Evolutionary conservation across 2,888 invertebrate genomes (phyloP), one percentile per base, ranked within the genome.

Genomic region (Cerastis rubricosa): DNA sequence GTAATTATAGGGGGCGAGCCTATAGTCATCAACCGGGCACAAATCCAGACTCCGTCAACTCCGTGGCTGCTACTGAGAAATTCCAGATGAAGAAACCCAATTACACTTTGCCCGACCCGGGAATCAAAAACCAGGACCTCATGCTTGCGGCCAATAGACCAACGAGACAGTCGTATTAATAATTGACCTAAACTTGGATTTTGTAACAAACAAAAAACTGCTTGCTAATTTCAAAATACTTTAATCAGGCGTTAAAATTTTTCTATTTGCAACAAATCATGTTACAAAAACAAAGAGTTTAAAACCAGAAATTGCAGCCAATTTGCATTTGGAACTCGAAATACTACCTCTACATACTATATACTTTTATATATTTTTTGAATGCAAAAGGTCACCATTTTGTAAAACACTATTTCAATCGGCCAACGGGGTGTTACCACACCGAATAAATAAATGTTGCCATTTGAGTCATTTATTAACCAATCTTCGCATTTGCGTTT

Each of bases 381-480:
- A 17, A 35, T 43, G 43, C 4, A 17, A 45, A 11, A 59, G 29
- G 43, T 59, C 65, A 2, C 8, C 2, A 40, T 63, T 78, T 78
- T 63, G 51, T 51, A 70, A 70, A 77, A 63, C 22, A 40, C 14
- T 25, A 35, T 63, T 51, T 17, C 22, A 22, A 51, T n/a, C 5
- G n/a, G 11, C 29, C 9, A 51, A 51, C 14, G 1, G 22, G 1
- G 22, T 22, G 45, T 77, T 77, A 19, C 51, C 22, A 29, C 25
- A 78, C 43, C 14, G 14, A 7, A 49, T 49, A 29, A 22, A 45
- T 40, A 49, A 11, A 35, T 51, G 25, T 61, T 61, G 77, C 35
- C 17, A 22, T 22, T 7, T 35, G 43, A 22, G 22, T 11, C 11
- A 68, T 69, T 35, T 40, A 5, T 63, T 51, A 5, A 5, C 1